These are phyloP conservation scores for Nibea coibor DNA, from an alignment of 2,113 vertebrate genomes.

Conservation along the genomic window DNA sequence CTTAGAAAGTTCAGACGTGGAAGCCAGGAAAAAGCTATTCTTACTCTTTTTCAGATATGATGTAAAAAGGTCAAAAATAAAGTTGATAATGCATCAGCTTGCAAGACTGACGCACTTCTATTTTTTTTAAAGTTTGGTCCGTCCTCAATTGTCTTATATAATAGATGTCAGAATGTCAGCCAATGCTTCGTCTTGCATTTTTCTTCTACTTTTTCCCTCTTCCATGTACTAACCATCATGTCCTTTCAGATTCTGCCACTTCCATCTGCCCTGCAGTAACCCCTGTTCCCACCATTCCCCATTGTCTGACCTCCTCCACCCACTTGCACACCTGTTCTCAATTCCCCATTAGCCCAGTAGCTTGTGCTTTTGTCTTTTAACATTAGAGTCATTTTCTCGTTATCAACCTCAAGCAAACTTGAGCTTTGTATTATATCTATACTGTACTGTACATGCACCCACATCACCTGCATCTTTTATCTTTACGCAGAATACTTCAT, in stretches of 20 bases:
- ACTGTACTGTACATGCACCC: no score
- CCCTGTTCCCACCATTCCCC: no score
- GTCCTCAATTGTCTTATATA: no score
- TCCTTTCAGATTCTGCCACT: background rate
- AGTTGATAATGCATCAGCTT: background rate
- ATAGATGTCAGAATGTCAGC: background rate
- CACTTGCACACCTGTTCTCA: background rate
- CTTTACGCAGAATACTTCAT: no score
- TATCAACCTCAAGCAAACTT: background rate
- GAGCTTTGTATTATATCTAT: background rate
- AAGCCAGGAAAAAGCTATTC: background rate
- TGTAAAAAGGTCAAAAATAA: background rate
- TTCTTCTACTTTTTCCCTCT: background rate
- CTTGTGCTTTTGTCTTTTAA: background rate
- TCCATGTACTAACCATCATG: background rate
- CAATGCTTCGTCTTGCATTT: background rate
- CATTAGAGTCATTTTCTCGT: background rate
- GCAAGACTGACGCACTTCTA: background rate
- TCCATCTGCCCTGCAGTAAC: no score
- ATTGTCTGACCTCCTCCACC: background rate
- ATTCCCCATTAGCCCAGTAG: background rate
- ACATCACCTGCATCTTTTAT: no score
- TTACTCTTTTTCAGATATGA: background rate
- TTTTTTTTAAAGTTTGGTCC: background rate
- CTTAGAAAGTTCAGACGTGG: background rate